Conservation (phyloP, 2,113 vertebrate genomes). For the Scalopus aquaticus region DNA sequence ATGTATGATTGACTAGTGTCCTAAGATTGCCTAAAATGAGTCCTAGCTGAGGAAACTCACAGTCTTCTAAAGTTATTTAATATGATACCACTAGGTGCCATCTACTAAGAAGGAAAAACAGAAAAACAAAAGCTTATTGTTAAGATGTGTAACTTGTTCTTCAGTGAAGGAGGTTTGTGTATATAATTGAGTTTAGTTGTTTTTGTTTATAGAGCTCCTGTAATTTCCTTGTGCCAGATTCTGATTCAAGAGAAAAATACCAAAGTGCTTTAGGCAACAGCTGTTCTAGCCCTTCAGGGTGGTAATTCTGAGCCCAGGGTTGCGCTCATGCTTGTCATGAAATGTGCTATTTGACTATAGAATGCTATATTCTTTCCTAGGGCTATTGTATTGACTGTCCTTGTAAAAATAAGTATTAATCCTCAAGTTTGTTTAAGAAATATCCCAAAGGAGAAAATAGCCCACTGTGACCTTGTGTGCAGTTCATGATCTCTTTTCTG, state of each 20-base stretch:
- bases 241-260: conserved; percentile 64
- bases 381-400: background rate
- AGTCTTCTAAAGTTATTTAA: background rate
- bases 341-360: background rate
- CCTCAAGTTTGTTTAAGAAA: background rate
- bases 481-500: background rate
- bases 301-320: conserved; percentile 17
- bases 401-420: conserved; percentile 22
- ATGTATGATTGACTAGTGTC: background rate
- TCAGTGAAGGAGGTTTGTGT: conserved; percentile 65
- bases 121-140: conserved; percentile 2
- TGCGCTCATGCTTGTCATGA: background rate
- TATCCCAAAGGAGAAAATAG: background rate
- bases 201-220: conserved; percentile 65
- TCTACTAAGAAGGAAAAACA: background rate
- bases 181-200: conserved; percentile 67
- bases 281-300: conserved; percentile 48
- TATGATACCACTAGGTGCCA: background rate
- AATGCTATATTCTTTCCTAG: background rate
- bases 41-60: background rate
- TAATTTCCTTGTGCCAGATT: conserved; percentile 67
- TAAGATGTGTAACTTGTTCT: conserved; percentile 29
- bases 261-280: conserved; percentile 29
- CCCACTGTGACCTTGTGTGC: background rate
- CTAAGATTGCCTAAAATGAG: background rate